phyloP scores from a whole-genome alignment of 1,140 invertebrate genomes.

The Brachystomella parvula region DNA sequence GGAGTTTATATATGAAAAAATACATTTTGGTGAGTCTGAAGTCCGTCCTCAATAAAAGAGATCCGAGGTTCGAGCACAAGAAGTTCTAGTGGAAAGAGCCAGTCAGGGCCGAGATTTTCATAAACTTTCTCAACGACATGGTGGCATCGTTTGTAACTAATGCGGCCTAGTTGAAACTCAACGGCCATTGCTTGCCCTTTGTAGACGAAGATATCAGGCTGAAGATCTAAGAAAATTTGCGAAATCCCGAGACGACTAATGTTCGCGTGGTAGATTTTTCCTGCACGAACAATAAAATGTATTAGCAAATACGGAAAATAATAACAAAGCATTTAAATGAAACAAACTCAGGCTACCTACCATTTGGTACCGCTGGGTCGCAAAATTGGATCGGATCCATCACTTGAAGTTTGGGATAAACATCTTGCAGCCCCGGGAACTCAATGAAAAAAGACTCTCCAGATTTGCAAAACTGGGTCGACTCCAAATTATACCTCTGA shows the following conservation, averaged over 20 bases:
- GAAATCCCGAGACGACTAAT: neutral
- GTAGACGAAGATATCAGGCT: neutral
- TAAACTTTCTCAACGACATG: neutral
- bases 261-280: constrained; percentile 4
- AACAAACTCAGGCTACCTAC: neutral
- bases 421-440: neutral
- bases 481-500: neutral
- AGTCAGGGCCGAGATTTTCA: neutral
- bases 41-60: neutral
- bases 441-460: neutral
- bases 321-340: neutral
- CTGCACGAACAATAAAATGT: neutral
- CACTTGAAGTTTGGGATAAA: neutral
- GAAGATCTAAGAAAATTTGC: neutral
- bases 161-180: neutral
- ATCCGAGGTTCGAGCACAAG: neutral
- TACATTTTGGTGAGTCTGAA: neutral
- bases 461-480: neutral
- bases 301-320: neutral
- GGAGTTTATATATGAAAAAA: neutral
- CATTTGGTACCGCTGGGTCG: neutral
- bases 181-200: neutral
- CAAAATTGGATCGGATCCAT: neutral
- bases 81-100: neutral
- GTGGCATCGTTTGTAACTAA: neutral